Base-by-base conservation (phyloP, 1,140 invertebrate species). In the Caenorhabditis brenneri region DNA sequence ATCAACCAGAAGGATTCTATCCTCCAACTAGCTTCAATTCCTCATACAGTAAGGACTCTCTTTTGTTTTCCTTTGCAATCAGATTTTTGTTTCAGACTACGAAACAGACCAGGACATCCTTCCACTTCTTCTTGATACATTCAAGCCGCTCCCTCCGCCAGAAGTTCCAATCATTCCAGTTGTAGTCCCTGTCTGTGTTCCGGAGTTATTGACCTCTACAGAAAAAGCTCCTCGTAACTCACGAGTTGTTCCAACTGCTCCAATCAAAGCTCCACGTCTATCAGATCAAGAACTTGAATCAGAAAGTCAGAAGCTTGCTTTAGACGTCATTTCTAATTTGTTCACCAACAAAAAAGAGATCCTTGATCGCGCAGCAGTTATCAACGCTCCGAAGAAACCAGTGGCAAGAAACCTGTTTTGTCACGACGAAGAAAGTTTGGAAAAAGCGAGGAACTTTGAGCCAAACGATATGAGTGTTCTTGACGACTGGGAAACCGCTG, bases 341-440 rank as follows among this genome's bases (percentile, higher is more conserved):
- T 58, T 80, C 79, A 19, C 65, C 36, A 74, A 74, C 22, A 74
- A 42, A 12, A 74, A 74, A 24, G 65, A 74, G 36, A 74, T 74
- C 4, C 19, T 74, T 42, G 36, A 74, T 74, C 65, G 36, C 29
- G 65, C 65, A 15, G 65, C 19, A 42, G 24, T 22, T 15, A 16
- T 74, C 65, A 42, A 42, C 65, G 65, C 65, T 2, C 65, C 65
- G 1, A 74, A 74, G n/a, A 74, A 74, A 29, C 65, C 65, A 12
- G 65, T 74, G 0, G 65, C 65, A 12, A 74, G 65, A 74, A 74
- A 74, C 65, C 22, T 74, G 65, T 74, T 74, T 24, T 53, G 48
- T 12, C 27, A 33, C 51, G 79, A 80, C 19, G 10, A 19, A 24
- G 51, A 49, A 22, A 55, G 51, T 36, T 80, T 58, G 36, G 48